Percentiles rank a stretch among this genome's conserved stretches.
These are phyloP conservation scores for Tetrapedia diversipes DNA, from an alignment of 2,888 invertebrate genomes.

Conservation along the genomic window DNA sequence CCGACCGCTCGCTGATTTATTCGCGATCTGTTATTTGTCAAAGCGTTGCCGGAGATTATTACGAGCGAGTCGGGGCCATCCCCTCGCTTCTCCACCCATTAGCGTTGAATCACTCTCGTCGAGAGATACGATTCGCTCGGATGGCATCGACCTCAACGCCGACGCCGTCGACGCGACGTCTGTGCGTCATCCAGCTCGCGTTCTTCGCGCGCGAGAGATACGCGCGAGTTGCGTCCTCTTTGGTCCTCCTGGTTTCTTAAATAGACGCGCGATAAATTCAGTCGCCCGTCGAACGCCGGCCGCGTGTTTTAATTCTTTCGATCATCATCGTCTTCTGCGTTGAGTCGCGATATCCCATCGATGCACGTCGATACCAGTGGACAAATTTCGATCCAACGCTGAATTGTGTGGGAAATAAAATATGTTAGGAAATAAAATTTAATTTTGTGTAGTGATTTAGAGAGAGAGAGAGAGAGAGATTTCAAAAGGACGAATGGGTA, in stretches of 20 bases:
- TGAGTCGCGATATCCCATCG: no score
- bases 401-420: no score
- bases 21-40: conserved; percentile 36
- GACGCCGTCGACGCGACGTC: conserved; percentile 4
- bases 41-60: conserved; percentile 27
- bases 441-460: no score
- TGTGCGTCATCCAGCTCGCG: conserved; percentile 45
- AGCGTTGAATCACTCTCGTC: conserved; percentile 43
- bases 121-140: conserved; percentile 33
- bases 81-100: conserved; percentile 37
- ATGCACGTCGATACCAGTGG: no score
- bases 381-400: no score
- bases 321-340: neutral
- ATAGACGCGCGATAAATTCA: conserved; percentile 52
- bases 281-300: conserved; percentile 18
- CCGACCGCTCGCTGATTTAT: conserved; percentile 14
- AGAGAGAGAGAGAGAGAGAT: no score
- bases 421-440: no score
- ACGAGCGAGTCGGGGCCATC: conserved; percentile 3
- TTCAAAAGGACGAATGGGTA: no score
- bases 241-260: conserved; percentile 37
- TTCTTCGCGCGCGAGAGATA: conserved; percentile 35
- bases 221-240: conserved; percentile 19
- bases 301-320: conserved; percentile 31
- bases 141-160: conserved; percentile 52